phyloP scores from a whole-genome alignment of 23 tunicate genomes.

The Ascidia mentula region DNA sequence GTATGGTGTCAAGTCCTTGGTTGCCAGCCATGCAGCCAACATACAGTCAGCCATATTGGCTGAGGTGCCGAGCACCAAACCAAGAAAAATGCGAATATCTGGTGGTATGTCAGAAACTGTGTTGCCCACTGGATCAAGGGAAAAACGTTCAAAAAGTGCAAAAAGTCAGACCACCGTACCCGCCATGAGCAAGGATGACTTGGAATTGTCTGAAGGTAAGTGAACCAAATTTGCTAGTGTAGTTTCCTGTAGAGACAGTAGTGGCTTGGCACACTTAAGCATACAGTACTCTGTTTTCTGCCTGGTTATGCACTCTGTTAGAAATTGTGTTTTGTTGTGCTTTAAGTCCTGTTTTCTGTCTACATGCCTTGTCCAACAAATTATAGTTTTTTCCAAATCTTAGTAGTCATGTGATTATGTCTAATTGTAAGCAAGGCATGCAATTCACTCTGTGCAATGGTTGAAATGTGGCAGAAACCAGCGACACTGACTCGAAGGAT shows the following conservation, averaged over 20 bases:
- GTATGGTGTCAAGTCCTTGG: background rate
- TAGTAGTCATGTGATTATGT: too few species aligned
- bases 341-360: too few species aligned
- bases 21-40: background rate
- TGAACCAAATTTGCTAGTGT: background rate
- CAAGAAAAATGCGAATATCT: conserved; percentile 25
- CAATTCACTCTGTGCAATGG: background rate
- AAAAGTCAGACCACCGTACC: conserved; percentile 10
- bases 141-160: conserved; percentile 37
- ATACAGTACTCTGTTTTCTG: too few species aligned
- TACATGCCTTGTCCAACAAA: too few species aligned
- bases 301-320: too few species aligned
- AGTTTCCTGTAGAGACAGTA: background rate
- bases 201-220: background rate
- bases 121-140: conserved; percentile 49
- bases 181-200: background rate
- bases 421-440: too few species aligned
- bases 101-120: conserved; percentile 50
- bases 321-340: too few species aligned
- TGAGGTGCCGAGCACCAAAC: background rate
- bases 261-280: too few species aligned
- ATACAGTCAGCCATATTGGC: conserved; percentile 21
- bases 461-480: background rate
- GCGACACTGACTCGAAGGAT: background rate
- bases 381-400: too few species aligned